These are phyloP conservation scores for Lasioglossum marginatum DNA, from an alignment of 2,888 invertebrate genomes.

Conservation along the genomic window DNA sequence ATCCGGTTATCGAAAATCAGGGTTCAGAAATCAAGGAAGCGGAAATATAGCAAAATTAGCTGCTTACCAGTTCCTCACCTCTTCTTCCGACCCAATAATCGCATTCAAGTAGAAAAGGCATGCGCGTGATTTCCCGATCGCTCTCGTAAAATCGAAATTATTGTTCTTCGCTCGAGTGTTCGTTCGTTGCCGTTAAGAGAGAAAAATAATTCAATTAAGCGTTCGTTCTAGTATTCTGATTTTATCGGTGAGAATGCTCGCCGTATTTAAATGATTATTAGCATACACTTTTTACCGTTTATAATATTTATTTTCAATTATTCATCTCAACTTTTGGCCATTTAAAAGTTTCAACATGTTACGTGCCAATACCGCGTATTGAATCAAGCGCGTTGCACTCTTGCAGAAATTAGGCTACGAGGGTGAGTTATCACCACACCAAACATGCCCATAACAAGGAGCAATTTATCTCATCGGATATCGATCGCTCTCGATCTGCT, in stretches of 20 bases:
- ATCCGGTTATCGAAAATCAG: constrained; percentile 76
- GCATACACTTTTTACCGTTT: not conserved
- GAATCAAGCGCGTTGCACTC: too few species aligned
- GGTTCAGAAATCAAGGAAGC: constrained; percentile 64
- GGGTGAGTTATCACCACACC: not conserved
- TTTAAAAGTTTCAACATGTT: too few species aligned
- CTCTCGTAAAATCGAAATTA: not conserved
- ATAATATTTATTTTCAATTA: not conserved
- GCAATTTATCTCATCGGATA: not conserved
- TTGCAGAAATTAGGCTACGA: not conserved
- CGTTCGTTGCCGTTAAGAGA: not conserved
- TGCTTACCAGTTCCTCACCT: constrained; percentile 67
- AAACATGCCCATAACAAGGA: not conserved
- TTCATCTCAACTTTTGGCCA: too few species aligned
- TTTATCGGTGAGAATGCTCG: not conserved
- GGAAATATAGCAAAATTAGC: constrained; percentile 75
- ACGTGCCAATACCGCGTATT: too few species aligned
- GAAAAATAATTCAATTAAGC: not conserved
- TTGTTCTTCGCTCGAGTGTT: not conserved
- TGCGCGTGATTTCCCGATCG: not conserved
- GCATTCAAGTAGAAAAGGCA: constrained; percentile 29
- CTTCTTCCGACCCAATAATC: constrained; percentile 47
- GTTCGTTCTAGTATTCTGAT: not conserved
- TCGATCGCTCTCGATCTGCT: not conserved
- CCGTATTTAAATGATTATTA: not conserved